Conservation (phyloP, 2,113 vertebrate species). For the Corythaeola cristata region DNA sequence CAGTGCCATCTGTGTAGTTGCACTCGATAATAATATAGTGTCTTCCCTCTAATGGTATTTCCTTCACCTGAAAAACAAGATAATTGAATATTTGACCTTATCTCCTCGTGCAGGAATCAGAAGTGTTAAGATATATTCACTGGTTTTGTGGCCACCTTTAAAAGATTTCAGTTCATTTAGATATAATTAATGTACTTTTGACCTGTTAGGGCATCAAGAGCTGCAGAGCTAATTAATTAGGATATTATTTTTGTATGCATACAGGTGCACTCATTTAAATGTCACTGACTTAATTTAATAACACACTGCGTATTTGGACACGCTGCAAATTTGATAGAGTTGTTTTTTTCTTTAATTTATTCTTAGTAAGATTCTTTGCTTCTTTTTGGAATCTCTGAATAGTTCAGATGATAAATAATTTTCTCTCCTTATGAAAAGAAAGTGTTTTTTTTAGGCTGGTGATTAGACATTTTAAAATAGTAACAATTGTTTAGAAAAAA, state of each 20-base stretch:
- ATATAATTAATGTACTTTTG: slow-evolving; percentile 29
- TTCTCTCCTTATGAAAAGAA: not conserved
- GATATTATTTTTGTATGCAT: slow-evolving; percentile 32
- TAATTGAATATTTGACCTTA: not conserved
- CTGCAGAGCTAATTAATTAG: slow-evolving; percentile 34
- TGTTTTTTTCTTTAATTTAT: slow-evolving; percentile 31
- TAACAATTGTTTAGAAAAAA: not conserved
- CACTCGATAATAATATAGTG: not conserved
- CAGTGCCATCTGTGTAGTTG: not conserved
- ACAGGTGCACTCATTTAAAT: slow-evolving; percentile 55
- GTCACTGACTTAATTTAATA: slow-evolving; percentile 49
- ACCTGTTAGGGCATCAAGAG: slow-evolving; percentile 13
- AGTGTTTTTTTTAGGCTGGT: not conserved
- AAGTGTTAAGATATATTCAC: not conserved
- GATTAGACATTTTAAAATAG: not conserved
- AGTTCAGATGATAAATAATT: not conserved
- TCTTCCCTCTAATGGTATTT: not conserved
- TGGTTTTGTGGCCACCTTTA: not conserved
- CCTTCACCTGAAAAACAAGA: not conserved
- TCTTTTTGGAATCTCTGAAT: not conserved
- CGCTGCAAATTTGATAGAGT: not conserved
- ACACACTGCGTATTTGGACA: not conserved
- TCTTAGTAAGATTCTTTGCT: not conserved
- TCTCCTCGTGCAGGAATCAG: not conserved
- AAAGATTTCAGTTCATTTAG: slow-evolving; percentile 3